These are phyloP conservation scores for Regulus satrapa DNA, from an alignment of 2,113 vertebrate genomes.

Conservation along the genomic window DNA sequence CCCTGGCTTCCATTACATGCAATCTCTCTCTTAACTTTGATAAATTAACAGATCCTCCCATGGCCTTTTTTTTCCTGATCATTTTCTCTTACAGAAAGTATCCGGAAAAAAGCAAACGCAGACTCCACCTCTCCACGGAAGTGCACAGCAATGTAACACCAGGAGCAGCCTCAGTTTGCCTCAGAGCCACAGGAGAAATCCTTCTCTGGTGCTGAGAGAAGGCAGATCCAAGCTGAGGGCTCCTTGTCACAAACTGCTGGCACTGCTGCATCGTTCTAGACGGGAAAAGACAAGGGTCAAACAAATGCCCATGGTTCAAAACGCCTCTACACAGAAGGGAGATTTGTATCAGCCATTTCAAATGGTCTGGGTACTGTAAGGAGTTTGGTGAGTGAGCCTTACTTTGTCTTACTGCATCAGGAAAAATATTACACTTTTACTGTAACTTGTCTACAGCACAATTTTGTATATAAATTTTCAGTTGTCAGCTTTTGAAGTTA, in stretches of 20 bases:
- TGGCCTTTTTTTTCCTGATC: not conserved
- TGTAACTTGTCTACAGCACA: not conserved
- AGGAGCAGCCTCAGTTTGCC: not conserved
- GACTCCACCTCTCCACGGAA: constrained; percentile 73
- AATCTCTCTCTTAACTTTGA: not conserved
- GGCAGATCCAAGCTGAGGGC: not conserved
- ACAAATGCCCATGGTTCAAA: not conserved
- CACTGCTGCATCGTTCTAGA: not conserved
- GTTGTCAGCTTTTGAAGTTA: not conserved
- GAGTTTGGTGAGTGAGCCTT: not conserved
- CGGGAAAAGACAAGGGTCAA: not conserved
- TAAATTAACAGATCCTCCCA: not conserved
- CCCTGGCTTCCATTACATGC: not conserved
- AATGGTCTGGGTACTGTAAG: not conserved
- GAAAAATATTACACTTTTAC: not conserved
- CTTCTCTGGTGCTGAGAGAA: not conserved
- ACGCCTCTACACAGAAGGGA: not conserved
- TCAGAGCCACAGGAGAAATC: not conserved
- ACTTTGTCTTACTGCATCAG: not conserved
- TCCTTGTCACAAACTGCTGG: not conserved
- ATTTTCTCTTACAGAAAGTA: constrained; percentile 75
- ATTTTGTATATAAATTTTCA: not conserved
- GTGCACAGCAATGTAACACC: constrained; percentile 79
- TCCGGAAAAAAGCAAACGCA: constrained; percentile 82
- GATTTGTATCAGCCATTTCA: not conserved